phyloP scores from a whole-genome alignment of 2,888 invertebrate species.

The Acanthacorydalis orientalis region DNA sequence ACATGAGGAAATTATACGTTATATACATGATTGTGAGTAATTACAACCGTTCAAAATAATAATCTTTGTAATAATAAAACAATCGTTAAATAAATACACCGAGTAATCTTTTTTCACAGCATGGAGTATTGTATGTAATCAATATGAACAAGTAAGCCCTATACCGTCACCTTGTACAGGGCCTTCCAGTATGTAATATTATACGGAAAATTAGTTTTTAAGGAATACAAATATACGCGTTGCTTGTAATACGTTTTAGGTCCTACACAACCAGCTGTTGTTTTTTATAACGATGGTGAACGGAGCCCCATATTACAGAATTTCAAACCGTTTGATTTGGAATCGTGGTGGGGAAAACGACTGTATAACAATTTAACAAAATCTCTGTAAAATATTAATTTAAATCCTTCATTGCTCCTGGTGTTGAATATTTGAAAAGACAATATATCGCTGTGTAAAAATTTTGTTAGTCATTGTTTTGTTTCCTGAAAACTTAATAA shows the following conservation, averaged over 20 bases:
- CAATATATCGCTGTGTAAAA: too few species aligned
- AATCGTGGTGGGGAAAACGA: constrained; percentile 81
- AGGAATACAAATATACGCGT: constrained; percentile 10
- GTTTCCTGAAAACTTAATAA: too few species aligned
- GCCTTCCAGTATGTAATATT: neutral
- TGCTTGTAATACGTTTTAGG: constrained; percentile 23
- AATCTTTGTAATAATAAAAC: constrained; percentile 4
- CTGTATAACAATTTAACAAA: constrained; percentile 73
- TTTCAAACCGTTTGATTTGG: constrained; percentile 80
- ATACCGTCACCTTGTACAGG: neutral
- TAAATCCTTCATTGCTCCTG: too few species aligned
- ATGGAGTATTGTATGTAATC: constrained; percentile 37
- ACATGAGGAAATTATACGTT: constrained; percentile 76
- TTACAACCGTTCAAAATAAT: neutral
- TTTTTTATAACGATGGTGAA: constrained; percentile 58
- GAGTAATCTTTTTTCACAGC: constrained; percentile 27
- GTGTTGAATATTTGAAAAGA: too few species aligned
- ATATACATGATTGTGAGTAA: constrained; percentile 68
- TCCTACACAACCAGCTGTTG: constrained; percentile 19
- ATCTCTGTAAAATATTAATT: constrained; percentile 24
- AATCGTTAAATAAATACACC: constrained; percentile 1
- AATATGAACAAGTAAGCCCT: constrained; percentile 32
- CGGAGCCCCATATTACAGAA: constrained; percentile 54
- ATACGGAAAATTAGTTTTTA: neutral
- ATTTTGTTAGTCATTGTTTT: too few species aligned